Evolutionary conservation across 2,113 vertebrate genomes (phyloP).

Genomic region (Tetrax tetrax): DNA sequence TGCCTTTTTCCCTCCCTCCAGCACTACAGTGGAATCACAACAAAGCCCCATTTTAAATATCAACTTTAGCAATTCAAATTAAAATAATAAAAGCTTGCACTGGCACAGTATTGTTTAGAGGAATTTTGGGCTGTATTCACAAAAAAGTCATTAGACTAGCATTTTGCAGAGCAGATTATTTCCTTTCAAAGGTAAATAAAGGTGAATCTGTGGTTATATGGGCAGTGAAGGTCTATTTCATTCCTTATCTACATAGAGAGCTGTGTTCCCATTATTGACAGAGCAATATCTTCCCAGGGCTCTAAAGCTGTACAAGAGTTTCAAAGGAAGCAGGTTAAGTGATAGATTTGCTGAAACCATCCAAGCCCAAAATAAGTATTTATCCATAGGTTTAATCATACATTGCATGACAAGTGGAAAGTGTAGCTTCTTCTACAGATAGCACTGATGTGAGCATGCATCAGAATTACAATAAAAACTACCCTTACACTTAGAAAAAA

Average conservation of each 20-base stretch:
- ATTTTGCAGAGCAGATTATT: conserved; percentile 4
- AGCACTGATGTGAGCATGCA: not conserved
- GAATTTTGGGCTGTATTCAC: not conserved
- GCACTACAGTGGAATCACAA: not conserved
- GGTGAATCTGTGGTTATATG: not conserved
- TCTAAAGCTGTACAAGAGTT: not conserved
- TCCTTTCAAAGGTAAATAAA: conserved; percentile 39
- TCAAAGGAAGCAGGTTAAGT: not conserved
- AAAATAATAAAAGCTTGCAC: not conserved
- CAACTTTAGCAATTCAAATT: conserved; percentile 39
- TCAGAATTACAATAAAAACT: not conserved
- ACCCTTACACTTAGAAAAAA: not conserved
- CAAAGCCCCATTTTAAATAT: not conserved
- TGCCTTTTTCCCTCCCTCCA: not conserved
- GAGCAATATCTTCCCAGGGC: not conserved
- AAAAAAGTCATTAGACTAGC: not conserved
- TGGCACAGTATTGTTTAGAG: not conserved
- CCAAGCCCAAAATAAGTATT: conserved; percentile 12
- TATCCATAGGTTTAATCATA: conserved; percentile 18
- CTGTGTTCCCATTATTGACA: not conserved
- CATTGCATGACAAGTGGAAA: not conserved
- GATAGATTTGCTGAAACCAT: not conserved
- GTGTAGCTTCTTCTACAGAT: not conserved
- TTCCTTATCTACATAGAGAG: not conserved
- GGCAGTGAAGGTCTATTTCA: not conserved